Evolutionary conservation across 2,888 invertebrate species (phyloP), one percentile per base, ranked within the genome.

Genomic region (Adineta ricciae): DNA sequence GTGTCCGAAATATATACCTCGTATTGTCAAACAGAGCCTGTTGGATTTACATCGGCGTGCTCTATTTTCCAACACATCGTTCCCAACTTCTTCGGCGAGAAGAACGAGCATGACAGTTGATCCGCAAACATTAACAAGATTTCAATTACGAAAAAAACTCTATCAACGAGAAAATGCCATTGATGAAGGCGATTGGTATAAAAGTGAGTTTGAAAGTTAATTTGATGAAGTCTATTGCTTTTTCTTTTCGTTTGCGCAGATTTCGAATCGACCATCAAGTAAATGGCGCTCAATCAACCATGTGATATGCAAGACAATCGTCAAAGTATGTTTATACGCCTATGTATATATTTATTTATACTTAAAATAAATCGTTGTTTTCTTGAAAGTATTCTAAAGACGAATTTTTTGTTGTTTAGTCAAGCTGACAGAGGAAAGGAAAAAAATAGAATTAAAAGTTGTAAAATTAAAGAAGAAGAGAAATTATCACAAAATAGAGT

Each of bases 31-130:
- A 78, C 38, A n/a, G 41, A 41, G 41, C 11, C 38, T 78, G 1
- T 41, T 78, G n/a, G 41, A 78, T 78, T 78, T 78, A 78, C 78
- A 78, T n/a, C 38, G 78, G 41, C 78, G 78, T 41, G n/a, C 78
- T 24, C 41, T 78, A 38, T 41, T 41, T 78, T n/a, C 78, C 1
- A 78, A 78, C 41, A 9, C n/a, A 41, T 3, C 41, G 41, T n/a
- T 38, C 8, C 19, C 5, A 21, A 24, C 4, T 27, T 16, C 32
- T 9, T 3, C 5, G 19, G 32, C 32, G 16, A 27, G 19, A 32
- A 32, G 19, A 19, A 16, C 14, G 16, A 32, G 32, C 32, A 64
- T 4, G 1, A 19, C 11, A 19, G 32, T 1, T 7, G 64, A 64
- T 27, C 16, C 2, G 27, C 32, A 16, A 64, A 32, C 27, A 27